A percentile compares a stretch with the other conserved stretches of the same genome.
Conservation (phyloP, 2,888 invertebrate species). For the Isotomurus palustris region DNA sequence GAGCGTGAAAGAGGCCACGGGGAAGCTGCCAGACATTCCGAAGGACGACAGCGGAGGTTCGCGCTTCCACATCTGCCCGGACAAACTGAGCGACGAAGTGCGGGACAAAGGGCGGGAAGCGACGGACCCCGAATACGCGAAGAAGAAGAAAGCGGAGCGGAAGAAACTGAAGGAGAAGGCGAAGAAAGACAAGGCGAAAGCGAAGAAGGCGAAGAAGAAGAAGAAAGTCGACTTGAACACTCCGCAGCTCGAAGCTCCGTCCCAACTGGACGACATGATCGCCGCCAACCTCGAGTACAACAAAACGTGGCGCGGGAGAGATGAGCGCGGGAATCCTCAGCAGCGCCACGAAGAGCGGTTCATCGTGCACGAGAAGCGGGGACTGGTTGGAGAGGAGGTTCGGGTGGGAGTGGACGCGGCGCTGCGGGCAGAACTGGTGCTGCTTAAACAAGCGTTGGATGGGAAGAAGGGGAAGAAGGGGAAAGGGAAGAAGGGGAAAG, state of each 20-base stretch:
- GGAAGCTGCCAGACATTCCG: constrained; percentile 85
- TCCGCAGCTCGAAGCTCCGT: constrained; percentile 62
- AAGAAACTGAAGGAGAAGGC: constrained; percentile 55
- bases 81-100: constrained; percentile 23
- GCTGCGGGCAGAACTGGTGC: constrained; percentile 58
- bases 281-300: constrained; percentile 70
- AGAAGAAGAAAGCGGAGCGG: constrained; percentile 44
- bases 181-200: constrained; percentile 53
- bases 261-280: constrained; percentile 67
- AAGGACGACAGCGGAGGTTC: constrained; percentile 88
- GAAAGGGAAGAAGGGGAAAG: constrained; percentile 24
- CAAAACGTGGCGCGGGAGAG: constrained; percentile 73
- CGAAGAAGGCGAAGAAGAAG: background rate
- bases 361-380: constrained; percentile 76
- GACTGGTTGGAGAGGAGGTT: constrained; percentile 76
- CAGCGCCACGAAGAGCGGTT: constrained; percentile 77
- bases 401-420: constrained; percentile 63
- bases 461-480: constrained; percentile 3
- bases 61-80: constrained; percentile 66
- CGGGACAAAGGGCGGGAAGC: constrained; percentile 5
- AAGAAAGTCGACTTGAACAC: constrained; percentile 7
- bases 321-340: constrained; percentile 66
- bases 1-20: constrained; percentile 60
- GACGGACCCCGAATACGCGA: constrained; percentile 15
- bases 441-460: constrained; percentile 65